Base-by-base conservation (phyloP, 2,797 vertebrate species). In the Pseudopleuronectes americanus region DNA sequence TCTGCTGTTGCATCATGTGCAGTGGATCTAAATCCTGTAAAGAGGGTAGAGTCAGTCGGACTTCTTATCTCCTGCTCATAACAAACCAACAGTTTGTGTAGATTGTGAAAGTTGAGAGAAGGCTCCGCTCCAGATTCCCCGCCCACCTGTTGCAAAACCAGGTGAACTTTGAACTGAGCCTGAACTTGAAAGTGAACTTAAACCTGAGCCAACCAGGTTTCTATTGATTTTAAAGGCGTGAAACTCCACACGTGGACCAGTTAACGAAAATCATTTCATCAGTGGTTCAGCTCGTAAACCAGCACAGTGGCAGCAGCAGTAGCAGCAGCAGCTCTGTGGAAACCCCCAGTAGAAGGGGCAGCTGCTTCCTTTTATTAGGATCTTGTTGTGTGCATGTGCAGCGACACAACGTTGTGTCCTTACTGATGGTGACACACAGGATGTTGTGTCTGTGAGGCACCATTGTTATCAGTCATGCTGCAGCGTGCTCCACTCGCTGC, bases 121-220 rank as follows among this genome's bases (percentile, higher is more conserved):
- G 22, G 8, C 28, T 61, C 43, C 17, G 48, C 54, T 28, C 4
- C 41, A 24, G 12, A 17, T 28, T 41, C 43, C 43, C 26, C 64
- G 56, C 66, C 66, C 60, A 62, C 57, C 57, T 83, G 60, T 87
- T 87, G 52, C 57, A n/a, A 76, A 83, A 76, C 48, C 43, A 74
- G 19, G 8, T 59, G 71, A 80, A 71, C 79, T 79, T 86, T 85
- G 71, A 84, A 62, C 71, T 22, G 31, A 26, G 52, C 5, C 4
- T 75, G 26, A 60, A 60, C 56, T 36, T 53, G 16, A 51, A 49
- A 22, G 54, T 31, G 8, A 60, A 53, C 63, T 24, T 21, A 36
- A 70, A 61, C 17, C 23, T 17, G 13, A 66, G 48, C 31, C 48
- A 12, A 0, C 10, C 14, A 47, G 6, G 10, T 56, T 64, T n/a